A percentile compares a stretch with the other conserved stretches of the same genome.
Conservation (phyloP, 2,113 vertebrate genomes). For the Mus spicilegus region DNA sequence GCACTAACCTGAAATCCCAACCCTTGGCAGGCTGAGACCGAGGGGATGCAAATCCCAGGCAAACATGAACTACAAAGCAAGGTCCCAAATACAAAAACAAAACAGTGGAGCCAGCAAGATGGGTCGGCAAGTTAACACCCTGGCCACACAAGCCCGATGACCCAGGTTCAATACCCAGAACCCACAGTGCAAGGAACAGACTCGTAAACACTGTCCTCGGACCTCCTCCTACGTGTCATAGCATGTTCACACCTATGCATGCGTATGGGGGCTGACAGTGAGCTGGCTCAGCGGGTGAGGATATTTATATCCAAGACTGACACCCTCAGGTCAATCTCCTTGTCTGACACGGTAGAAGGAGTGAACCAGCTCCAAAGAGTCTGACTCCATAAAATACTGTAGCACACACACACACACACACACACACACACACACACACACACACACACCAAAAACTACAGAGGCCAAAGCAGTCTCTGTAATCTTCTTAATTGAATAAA, state of each 20-base stretch:
- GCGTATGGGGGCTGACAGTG: neutral
- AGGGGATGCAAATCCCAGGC: neutral
- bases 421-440: neutral
- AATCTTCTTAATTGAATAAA: neutral
- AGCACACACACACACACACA: neutral
- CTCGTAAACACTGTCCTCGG: neutral
- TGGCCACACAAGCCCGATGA: neutral
- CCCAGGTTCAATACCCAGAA: neutral
- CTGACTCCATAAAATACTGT: neutral
- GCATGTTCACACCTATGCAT: neutral
- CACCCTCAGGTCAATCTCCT: neutral
- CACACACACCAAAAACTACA: neutral
- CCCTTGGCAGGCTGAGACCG: neutral
- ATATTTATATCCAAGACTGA: neutral
- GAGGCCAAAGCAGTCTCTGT: neutral
- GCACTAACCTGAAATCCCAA: neutral
- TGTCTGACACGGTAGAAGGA: neutral
- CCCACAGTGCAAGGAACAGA: neutral
- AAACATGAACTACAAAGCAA: neutral
- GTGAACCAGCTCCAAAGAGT: neutral
- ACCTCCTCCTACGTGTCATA: neutral
- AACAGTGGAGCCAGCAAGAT: neutral
- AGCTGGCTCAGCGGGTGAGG: neutral
- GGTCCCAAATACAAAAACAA: too few species aligned
- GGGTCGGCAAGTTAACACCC: neutral